Conservation (phyloP, 2,797 vertebrate species). For the Coregonus suidteri region DNA sequence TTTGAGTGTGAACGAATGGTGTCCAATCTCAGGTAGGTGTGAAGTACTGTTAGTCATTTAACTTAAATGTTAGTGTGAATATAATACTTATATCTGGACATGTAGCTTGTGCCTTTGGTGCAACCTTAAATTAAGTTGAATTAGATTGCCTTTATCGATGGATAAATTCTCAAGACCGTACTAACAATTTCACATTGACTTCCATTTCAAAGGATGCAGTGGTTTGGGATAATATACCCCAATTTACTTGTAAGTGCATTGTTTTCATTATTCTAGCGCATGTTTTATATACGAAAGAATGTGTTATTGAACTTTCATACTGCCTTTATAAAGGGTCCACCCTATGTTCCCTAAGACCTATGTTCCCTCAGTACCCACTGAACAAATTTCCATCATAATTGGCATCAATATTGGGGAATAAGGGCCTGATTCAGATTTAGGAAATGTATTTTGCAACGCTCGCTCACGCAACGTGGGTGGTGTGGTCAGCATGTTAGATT, state of each 20-base stretch:
- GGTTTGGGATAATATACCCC: conserved; percentile 36
- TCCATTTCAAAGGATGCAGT: conserved; percentile 65
- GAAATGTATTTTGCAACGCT: too few species aligned
- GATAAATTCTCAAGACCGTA: background rate
- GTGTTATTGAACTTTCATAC: background rate
- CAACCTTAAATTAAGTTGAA: background rate
- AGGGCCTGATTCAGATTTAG: too few species aligned
- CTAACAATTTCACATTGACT: background rate
- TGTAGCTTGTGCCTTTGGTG: background rate
- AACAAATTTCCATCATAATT: too few species aligned
- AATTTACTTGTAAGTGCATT: conserved; percentile 62
- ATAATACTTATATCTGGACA: background rate
- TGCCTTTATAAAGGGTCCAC: background rate
- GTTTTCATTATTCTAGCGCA: background rate
- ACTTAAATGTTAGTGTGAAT: background rate
- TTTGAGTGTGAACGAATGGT: background rate
- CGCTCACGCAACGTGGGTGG: too few species aligned
- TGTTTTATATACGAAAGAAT: background rate
- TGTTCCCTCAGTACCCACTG: too few species aligned
- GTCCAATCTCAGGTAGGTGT: too few species aligned
- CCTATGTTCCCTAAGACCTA: too few species aligned
- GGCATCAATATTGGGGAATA: too few species aligned
- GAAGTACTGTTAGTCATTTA: too few species aligned
- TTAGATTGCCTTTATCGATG: background rate
- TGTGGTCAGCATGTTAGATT: too few species aligned